Base-by-base conservation (phyloP, 2,888 invertebrate genomes). In the Coecobrya sp. region DNA sequence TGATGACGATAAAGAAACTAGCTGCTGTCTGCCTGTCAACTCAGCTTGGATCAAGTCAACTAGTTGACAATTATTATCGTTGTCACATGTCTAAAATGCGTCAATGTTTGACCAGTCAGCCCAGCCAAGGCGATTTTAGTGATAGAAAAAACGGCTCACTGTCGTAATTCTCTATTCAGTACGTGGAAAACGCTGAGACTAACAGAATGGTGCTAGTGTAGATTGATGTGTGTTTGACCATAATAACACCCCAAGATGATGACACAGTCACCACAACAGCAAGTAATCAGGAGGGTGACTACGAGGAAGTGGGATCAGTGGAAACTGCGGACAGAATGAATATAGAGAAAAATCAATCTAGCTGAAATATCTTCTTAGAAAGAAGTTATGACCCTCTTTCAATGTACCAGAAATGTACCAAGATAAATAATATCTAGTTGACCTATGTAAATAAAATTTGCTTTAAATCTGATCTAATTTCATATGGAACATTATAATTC, bases 31-130 rank as follows among this genome's bases (percentile, higher is more conserved):
- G 82, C 82, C 89, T 89, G 89, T 89, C 89, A 89, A 89, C 70
- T 89, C 81, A 81, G 62, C 81, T 88, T 59, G 81, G 89, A 89
- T 89, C 89, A 89, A 89, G 89, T 89, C 89, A 89, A 89, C 89
- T 52, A 68, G 89, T 82, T 89, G 89, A 89, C 89, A 89, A 89
- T 89, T 89, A 89, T 89, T 89, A 89, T 89, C 89, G 55, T 89
- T 89, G 89, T 89, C 89, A 89, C 89, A 88, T 89, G 89, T 82
- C 89, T 89, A 68, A 68, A 82, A 82, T 65, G 89, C 82, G 89
- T 89, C 89, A 82, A 81, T 82, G 89, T 89, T 89, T 89, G 89
- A 82, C 89, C 89, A 89, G 65, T 19, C 89, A 84, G 84, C 84
- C 84, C 22, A 62, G 30, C 36, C 36, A 62, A 84, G 81, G 36